Evolutionary conservation across 2,888 invertebrate genomes (phyloP), one percentile per base, ranked within the genome.

Genomic region (Bruchidius siliquastri): DNA sequence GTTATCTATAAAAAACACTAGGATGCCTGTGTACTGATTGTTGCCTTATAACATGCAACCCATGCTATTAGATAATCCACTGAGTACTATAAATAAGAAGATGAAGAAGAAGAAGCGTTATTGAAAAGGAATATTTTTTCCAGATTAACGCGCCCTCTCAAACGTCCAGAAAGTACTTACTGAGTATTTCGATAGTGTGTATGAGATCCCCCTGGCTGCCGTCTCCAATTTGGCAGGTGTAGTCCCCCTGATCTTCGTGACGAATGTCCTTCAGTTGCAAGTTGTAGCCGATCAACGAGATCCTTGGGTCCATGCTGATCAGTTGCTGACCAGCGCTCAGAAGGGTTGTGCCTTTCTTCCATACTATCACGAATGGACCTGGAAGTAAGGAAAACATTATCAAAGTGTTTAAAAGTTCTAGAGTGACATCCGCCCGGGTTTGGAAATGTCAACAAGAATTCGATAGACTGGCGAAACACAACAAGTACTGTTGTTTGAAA

Each of bases 221-320:
- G 74, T 89, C 89, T 32, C 88, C 88, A 71, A 90, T 87, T 81
- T 89, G 89, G 81, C 90, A 90, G 67, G 89, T 88, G 82, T 90
- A 90, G 81, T 89, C 89, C 0, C 89, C 90, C 72, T 89, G 88
- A 81, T 90, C 89, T 68, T 87, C 84, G 67, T 88, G 87, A 76
- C 85, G 85, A 71, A 89, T 88, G 77, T 88, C 88, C 76, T 87
- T 85, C 75, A 90, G 86, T 82, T 89, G 88, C 74, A 90, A 84
- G 82, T 87, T 88, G 77, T 88, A 88, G 71, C 88, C 88, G 26
- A 80, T 77, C 71, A 90, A 84, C 67, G 87, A 86, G 78, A 89
- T 86, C 74, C 89, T 84, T 2, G 86, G 83, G 80, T 90, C 89
- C 74, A 88, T 83, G 21, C 88, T 87, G 76, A 89, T 89, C 84